These are phyloP conservation scores for Candidula unifasciata DNA, from an alignment of 2,888 invertebrate genomes.

Conservation along the genomic window DNA sequence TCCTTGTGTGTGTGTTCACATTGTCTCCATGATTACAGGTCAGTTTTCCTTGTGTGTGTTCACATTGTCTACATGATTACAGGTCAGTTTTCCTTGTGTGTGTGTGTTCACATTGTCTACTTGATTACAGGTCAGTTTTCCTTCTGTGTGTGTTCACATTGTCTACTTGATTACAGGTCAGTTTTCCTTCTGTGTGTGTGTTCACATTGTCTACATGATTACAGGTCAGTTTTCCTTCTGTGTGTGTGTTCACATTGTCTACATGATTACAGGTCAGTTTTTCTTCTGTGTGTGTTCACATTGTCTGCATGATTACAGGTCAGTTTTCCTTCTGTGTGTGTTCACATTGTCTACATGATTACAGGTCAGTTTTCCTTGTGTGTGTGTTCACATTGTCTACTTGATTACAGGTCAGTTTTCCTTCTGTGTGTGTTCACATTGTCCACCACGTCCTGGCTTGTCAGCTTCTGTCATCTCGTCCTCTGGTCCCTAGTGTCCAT, in stretches of 20 bases:
- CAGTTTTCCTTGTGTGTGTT: not conserved
- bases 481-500: too few species aligned
- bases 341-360: constrained; percentile 83
- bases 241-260: not conserved
- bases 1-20: not conserved
- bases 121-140: constrained; percentile 87
- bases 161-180: constrained; percentile 92
- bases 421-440: not conserved
- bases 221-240: constrained; percentile 82
- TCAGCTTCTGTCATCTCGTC: too few species aligned
- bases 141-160: constrained; percentile 79
- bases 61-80: constrained; percentile 86
- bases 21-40: constrained; percentile 92
- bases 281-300: not conserved
- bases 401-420: constrained; percentile 87
- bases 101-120: constrained; percentile 83
- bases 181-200: not conserved
- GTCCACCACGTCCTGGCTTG: too few species aligned
- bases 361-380: constrained; percentile 82
- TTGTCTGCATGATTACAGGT: constrained; percentile 92
- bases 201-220: constrained; percentile 84
- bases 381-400: constrained; percentile 83
- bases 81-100: constrained; percentile 80
- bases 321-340: not conserved
- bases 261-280: constrained; percentile 89